These are phyloP conservation scores for Strigamia crassipes DNA, from an alignment of 2,888 invertebrate species.

Conservation along the genomic window DNA sequence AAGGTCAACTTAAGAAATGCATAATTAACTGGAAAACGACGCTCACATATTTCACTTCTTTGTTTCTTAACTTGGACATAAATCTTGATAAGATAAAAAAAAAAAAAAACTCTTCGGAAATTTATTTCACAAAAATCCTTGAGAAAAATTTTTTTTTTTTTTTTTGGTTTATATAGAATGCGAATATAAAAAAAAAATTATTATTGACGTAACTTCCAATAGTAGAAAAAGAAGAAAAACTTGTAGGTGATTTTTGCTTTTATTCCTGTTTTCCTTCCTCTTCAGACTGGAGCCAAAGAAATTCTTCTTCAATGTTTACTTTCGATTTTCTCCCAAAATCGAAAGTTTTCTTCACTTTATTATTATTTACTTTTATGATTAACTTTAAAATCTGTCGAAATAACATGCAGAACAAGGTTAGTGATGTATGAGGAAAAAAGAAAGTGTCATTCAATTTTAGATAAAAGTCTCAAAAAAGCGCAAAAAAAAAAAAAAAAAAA, in stretches of 20 bases:
- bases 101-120: no score
- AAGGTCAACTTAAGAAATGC: neutral
- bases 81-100: no score
- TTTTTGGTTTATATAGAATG: no score
- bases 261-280: neutral
- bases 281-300: neutral
- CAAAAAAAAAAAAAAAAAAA: neutral
- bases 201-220: neutral
- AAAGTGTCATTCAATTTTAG: neutral
- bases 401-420: neutral
- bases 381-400: neutral
- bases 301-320: neutral
- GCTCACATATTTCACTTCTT: no score
- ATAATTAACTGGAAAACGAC: no score
- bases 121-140: no score
- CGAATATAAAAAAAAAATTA: neutral
- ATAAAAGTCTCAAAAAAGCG: neutral
- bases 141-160: no score
- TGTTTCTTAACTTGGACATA: no score
- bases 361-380: neutral
- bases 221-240: neutral
- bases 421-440: neutral
- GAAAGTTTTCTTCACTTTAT: neutral
- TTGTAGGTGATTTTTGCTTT: neutral
- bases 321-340: neutral